phyloP scores from a whole-genome alignment of 2,888 invertebrate species.

The Ypsolopha scabrella region DNA sequence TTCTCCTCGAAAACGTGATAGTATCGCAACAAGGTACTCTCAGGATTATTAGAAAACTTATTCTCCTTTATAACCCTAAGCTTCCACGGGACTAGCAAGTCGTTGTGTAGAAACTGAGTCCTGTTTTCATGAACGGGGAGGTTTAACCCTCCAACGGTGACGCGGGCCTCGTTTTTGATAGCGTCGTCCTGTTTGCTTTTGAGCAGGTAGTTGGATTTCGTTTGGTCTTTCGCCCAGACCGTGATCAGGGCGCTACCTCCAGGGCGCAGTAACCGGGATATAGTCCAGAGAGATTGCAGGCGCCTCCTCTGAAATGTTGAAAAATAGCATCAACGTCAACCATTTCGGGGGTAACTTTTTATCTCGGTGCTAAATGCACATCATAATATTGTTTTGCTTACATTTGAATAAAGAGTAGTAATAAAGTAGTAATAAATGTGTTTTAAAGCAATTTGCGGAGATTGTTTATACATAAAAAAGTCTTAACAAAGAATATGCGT shows the following conservation, averaged over 20 bases:
- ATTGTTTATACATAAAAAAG: too few species aligned
- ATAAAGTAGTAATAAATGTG: too few species aligned
- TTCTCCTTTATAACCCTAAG: conserved; percentile 50
- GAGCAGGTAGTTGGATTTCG: conserved; percentile 61
- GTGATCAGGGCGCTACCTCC: conserved; percentile 88
- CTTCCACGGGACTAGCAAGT: conserved; percentile 97
- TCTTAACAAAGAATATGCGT: too few species aligned
- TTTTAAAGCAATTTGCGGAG: too few species aligned
- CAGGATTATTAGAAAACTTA: conserved; percentile 36
- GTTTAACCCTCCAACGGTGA: conserved; percentile 31
- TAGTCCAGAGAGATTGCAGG: conserved; percentile 78
- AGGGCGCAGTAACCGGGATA: conserved; percentile 77
- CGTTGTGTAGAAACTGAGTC: conserved; percentile 89
- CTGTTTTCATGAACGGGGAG: conserved; percentile 91
- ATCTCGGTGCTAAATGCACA: too few species aligned
- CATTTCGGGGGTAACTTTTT: too few species aligned
- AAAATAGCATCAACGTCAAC: neutral
- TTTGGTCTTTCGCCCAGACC: conserved; percentile 97
- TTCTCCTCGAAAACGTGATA: conserved; percentile 94
- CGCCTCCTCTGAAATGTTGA: conserved; percentile 75
- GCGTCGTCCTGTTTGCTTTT: conserved; percentile 24
- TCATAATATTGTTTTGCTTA: too few species aligned
- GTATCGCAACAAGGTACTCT: conserved; percentile 80
- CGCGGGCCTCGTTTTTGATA: conserved; percentile 19
- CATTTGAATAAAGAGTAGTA: too few species aligned